Evolutionary conservation across 2,113 vertebrate genomes (phyloP), one percentile per base, ranked within the genome.

Genomic region (Felis chaus): DNA sequence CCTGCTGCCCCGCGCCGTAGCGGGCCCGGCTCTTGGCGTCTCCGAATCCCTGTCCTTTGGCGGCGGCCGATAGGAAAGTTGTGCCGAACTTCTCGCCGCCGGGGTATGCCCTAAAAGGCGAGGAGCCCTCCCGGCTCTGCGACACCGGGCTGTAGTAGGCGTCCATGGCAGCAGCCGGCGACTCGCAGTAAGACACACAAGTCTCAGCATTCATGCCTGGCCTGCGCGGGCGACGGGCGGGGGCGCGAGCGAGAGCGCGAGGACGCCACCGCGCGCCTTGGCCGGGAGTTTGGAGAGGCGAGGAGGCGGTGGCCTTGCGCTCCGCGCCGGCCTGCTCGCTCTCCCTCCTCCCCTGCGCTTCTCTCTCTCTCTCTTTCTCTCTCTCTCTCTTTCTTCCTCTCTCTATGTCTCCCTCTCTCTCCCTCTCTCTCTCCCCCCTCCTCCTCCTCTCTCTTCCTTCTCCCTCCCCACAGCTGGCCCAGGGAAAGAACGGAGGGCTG

Each of bases 121-220:
- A 99, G 98, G 98, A 99, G 99, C 98, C 99, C 99, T 99, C 99
- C 98, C 98, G 98, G 98, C 99, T 99, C 99, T 99, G 99, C 97
- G 99, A 99, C 98, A 99, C 99, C 97, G 99, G 98, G 98, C 99
- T 99, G 99, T 99, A 99, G 99, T 99, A 99, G 98, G 99, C 99
- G 99, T 99, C 99, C 99, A 99, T 99, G 99, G 99, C 99, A 99
- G 99, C 99, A 98, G 99, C 99, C 99, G 99, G 99, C 98, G 99
- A 99, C 97, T 99, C 99, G 99, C 99, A 99, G 99, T 99, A 99
- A 99, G 99, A 99, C 98, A 99, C 99, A 98, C 99, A 99, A 97
- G 99, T 99, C 99, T 99, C 99, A 93, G 99, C 99, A 99, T 99
- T 99, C 99, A 99, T 99, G 99, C 99, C 99, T 99, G 99, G 99